Evolutionary conservation across 2,797 vertebrate genomes (phyloP).

Genomic region (Triplophysa bombifrons): DNA sequence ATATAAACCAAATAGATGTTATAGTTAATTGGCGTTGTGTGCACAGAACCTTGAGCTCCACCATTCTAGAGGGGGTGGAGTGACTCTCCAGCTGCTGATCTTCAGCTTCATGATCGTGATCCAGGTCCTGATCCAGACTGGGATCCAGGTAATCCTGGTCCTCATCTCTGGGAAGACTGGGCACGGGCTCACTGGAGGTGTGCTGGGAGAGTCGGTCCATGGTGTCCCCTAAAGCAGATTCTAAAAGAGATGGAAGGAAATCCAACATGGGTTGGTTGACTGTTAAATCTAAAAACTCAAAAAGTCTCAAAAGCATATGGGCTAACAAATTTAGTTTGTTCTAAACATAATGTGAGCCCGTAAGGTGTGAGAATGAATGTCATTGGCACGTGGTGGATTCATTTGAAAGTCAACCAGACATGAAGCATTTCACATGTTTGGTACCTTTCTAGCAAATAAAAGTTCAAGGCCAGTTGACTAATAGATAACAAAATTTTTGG

Average conservation of each 20-base stretch:
- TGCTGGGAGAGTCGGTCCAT: conserved; percentile 82
- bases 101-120: conserved; percentile 70
- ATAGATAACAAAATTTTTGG: neutral
- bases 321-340: neutral
- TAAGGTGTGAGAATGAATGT: neutral
- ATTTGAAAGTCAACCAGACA: neutral
- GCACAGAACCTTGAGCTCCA: conserved; percentile 89
- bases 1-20: neutral
- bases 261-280: neutral
- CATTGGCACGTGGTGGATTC: neutral
- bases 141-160: conserved; percentile 74
- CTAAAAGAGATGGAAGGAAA: conserved; percentile 65
- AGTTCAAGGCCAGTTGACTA: neutral
- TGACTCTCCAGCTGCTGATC: conserved; percentile 73
- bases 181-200: conserved; percentile 75
- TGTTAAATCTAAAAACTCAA: neutral
- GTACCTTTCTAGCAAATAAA: neutral
- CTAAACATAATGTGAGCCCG: neutral
- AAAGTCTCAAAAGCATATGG: neutral
- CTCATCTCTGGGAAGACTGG: conserved; percentile 80
- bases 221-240: conserved; percentile 89
- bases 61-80: conserved; percentile 83
- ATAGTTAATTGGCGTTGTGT: neutral
- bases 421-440: neutral
- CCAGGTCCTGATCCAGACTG: conserved; percentile 71